Evolutionary conservation across 1,140 invertebrate genomes (phyloP), one percentile per base, ranked within the genome.

Genomic region (Brachionus plicatilis): DNA sequence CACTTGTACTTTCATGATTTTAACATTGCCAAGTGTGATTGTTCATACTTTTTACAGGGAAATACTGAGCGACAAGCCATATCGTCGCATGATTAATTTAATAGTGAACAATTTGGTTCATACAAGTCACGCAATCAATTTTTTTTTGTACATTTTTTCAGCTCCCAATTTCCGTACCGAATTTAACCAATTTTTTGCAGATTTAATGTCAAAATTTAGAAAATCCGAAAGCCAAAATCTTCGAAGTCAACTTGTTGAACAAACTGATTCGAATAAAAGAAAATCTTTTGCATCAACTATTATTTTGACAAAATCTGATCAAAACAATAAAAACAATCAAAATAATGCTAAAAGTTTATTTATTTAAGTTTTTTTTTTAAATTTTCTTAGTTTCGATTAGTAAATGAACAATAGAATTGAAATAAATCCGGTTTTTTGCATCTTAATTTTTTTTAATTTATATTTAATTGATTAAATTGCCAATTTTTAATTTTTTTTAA

Each of bases 61-160:
- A 47, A 27, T 24, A 2, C 24, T 82, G 0, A 43, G 20, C n/a
- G 8, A 68, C 8, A 82, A 82, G 24, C 53, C 79, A 3, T 68
- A 82, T n/a, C 33, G 79, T 24, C 50, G 79, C 24, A 24, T 82
- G 24, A 17, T 82, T 6, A 82, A 82, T 82, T 47, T 82, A 47
- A 45, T 82, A 43, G 53, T 66, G 14, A 82, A 82, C 24, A 82
- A 82, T 68, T 68, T 82, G 27, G 37, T 82, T 41, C 79, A 82
- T 56, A 83, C 82, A 14, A 68, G 60, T 24, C 82, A 83, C 47
- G 82, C 82, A 12, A 83, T 83, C 14, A 83, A 83, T 56, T 83
- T 83, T 83, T 68, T 83, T 70, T 56, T 83, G 24, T 83, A 83
- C 37, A 53, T 68, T 33, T 83, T 83, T 68, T 83, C 82, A 2